Percentiles rank a stretch among this genome's conserved stretches.
These are phyloP conservation scores for Nephotettix cincticeps DNA, from an alignment of 1,140 invertebrate genomes.

Conservation along the genomic window DNA sequence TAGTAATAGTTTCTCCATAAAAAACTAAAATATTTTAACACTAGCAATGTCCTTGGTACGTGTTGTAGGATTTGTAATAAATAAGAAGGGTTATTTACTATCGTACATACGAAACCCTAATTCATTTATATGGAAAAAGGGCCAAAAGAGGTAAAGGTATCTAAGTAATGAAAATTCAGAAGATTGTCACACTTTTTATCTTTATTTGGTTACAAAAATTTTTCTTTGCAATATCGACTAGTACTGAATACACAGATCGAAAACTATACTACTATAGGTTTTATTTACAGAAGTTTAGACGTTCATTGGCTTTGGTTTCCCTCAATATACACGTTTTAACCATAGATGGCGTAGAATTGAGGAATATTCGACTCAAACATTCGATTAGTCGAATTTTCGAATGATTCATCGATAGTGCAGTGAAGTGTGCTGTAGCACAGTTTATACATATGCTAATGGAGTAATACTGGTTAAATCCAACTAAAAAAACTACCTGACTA, in stretches of 20 bases:
- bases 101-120: too few relatives aligned
- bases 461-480: too few relatives aligned
- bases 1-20: too few relatives aligned
- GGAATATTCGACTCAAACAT: not conserved
- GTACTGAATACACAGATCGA: not conserved
- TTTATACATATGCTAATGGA: not conserved
- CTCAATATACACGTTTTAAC: not conserved
- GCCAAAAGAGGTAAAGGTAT: too few relatives aligned
- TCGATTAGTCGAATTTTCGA: not conserved
- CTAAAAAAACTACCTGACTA: too few relatives aligned
- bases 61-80: too few relatives aligned
- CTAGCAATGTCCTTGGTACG: too few relatives aligned
- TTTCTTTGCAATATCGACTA: conserved; percentile 2
- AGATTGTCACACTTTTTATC: not conserved
- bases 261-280: conserved; percentile 4
- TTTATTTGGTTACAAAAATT: conserved; percentile 6
- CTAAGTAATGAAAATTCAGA: too few relatives aligned
- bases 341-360: not conserved
- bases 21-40: too few relatives aligned
- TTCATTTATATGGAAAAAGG: too few relatives aligned
- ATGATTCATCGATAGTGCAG: not conserved
- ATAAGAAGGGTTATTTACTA: too few relatives aligned
- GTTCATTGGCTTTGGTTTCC: not conserved
- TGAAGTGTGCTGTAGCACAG: not conserved
- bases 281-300: not conserved